Percentiles rank a stretch among this genome's conserved stretches.
phyloP scores from a whole-genome alignment of 2,888 invertebrate genomes.

The Noctua pronuba region DNA sequence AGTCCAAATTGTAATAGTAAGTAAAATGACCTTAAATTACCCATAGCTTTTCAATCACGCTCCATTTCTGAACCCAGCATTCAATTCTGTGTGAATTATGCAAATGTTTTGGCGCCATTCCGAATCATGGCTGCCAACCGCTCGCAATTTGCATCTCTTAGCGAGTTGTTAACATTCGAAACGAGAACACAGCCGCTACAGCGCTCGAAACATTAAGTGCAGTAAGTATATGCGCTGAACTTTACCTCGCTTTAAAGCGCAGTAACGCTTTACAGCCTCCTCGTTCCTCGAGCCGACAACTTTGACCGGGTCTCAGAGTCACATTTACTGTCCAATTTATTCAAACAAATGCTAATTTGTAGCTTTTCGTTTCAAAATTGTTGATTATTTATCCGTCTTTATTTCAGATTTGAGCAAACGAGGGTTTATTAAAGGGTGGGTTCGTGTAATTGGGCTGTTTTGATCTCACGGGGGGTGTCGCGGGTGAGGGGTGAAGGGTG shows the following conservation, averaged over 20 bases:
- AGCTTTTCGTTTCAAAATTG: slow-evolving; percentile 83
- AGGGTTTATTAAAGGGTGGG: slow-evolving; percentile 86
- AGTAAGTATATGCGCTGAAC: slow-evolving; percentile 26
- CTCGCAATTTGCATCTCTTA: slow-evolving; percentile 88
- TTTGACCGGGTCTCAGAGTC: slow-evolving; percentile 79
- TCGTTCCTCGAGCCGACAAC: slow-evolving; percentile 67
- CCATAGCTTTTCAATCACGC: slow-evolving; percentile 80
- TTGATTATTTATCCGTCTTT: slow-evolving; percentile 86
- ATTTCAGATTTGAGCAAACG: slow-evolving; percentile 84
- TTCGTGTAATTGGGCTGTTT: slow-evolving; percentile 87
- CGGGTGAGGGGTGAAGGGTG: slow-evolving; percentile 61
- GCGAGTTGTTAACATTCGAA: slow-evolving; percentile 81
- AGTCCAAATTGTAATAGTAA: slow-evolving; percentile 58
- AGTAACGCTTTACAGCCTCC: slow-evolving; percentile 53
- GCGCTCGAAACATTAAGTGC: slow-evolving; percentile 67
- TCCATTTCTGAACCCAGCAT: slow-evolving; percentile 77
- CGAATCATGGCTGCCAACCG: slow-evolving; percentile 86
- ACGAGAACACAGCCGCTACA: slow-evolving; percentile 73
- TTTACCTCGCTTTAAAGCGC: slow-evolving; percentile 66
- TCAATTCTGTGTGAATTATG: slow-evolving; percentile 86
- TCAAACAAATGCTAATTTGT: slow-evolving; percentile 88
- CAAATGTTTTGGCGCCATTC: slow-evolving; percentile 87
- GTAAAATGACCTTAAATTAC: slow-evolving; percentile 74
- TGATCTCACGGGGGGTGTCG: slow-evolving; percentile 76
- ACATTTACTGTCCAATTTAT: slow-evolving; percentile 86